Evolutionary conservation across 2,113 vertebrate genomes (phyloP), one percentile per base, ranked within the genome.

Genomic region (Alces alces): DNA sequence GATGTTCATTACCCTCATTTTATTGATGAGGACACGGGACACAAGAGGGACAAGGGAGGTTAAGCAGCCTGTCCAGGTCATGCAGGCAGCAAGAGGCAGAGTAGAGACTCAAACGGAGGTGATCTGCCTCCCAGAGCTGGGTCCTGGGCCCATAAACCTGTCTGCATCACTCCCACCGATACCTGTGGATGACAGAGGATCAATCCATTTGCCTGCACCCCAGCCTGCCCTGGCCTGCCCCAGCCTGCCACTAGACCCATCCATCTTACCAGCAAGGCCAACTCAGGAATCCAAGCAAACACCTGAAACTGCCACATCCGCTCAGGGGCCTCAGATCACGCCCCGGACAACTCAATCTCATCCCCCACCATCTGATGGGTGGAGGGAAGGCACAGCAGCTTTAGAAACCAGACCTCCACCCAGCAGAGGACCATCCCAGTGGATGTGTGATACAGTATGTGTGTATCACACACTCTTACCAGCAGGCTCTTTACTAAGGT

Each of bases 291-390:
- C 73, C 88, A 58, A n/a, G 70, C 73, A 61, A 73, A 92, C 19
- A 30, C 17, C 36, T 10, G 33, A 57, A 79, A 52, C 17, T 39
- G 3, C 25, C 30, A 43, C 0, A 0, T 23, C 12, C 13, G 36
- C 57, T 90, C 17, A 1, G 27, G 6, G 92, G 27, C 21, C 33
- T 47, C 36, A 5, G 23, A 52, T 58, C 85, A 50, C 0, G 1
- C 21, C 54, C 17, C 3, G 0, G 0, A 19, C 30, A 30, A 25
- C 16, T 11, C 2, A 1, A 66, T 6, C 17, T 3, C 61, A 28
- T 6, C 15, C 9, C 25, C 57, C 1, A 8, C 10, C 23, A 10
- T 2, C 39, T 17, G 23, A 54, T 0, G 11, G 61, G 27, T 43
- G 47, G 36, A 85, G 61, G 60, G 12, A 28, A 52, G 1, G 9